Percentiles rank a stretch among this genome's conserved stretches.
These are phyloP conservation scores for Trachelus tabidus DNA, from an alignment of 2,888 invertebrate genomes.

Conservation along the genomic window DNA sequence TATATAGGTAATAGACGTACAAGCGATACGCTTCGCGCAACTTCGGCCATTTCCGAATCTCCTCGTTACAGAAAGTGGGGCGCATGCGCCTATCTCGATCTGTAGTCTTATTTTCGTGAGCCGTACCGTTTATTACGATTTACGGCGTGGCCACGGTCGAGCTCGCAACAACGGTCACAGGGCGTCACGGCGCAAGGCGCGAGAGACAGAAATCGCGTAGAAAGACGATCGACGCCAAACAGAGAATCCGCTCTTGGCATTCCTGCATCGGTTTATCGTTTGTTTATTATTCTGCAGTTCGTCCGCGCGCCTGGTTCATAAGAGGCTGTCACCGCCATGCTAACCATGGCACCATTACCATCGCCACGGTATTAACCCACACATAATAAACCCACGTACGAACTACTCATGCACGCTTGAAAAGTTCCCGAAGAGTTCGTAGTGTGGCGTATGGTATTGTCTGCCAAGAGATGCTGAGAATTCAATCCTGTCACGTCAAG, in stretches of 20 bases:
- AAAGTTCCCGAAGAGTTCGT: slow-evolving; percentile 31
- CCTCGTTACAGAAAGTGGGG: background rate
- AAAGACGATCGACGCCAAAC: background rate
- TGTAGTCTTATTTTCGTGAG: background rate
- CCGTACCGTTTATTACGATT: background rate
- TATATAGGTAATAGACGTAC: background rate
- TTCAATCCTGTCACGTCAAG: background rate
- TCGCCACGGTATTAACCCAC: background rate
- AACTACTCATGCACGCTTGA: background rate
- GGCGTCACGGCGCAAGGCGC: background rate
- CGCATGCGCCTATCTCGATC: background rate
- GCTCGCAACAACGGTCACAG: background rate
- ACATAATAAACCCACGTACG: background rate
- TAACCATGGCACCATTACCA: slow-evolving; percentile 1
- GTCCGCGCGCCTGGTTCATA: background rate
- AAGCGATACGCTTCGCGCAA: background rate
- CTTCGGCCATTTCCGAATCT: background rate
- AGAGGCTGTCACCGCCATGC: slow-evolving; percentile 1
- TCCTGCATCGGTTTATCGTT: slow-evolving; percentile 4
- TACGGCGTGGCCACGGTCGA: background rate
- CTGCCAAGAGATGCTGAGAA: background rate
- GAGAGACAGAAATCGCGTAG: background rate
- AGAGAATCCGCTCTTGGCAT: slow-evolving; percentile 1
- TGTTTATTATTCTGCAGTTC: slow-evolving; percentile 6
- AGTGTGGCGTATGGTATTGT: slow-evolving; percentile 15